Percentiles rank a stretch among this genome's conserved stretches.
phyloP scores from a whole-genome alignment of 2,113 vertebrate genomes.

The Grammomys surdaster region DNA sequence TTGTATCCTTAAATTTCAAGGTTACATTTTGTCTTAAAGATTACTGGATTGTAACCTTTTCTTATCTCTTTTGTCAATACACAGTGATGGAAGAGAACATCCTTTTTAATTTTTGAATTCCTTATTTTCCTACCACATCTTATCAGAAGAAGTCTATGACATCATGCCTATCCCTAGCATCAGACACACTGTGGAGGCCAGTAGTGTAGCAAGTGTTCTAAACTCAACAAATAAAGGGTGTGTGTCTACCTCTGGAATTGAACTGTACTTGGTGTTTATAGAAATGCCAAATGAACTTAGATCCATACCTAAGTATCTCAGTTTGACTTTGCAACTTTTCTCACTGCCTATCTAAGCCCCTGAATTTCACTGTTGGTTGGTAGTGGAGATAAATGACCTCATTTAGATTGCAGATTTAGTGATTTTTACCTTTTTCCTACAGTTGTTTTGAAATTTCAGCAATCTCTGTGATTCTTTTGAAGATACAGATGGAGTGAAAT shows the following conservation, averaged over 20 bases:
- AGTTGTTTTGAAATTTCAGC: not conserved
- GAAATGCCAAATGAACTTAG: not conserved
- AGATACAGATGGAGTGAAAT: not conserved
- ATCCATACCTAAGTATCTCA: too few species aligned
- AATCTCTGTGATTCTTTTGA: not conserved
- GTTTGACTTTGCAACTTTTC: not conserved
- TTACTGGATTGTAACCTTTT: not conserved
- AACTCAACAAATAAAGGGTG: not conserved
- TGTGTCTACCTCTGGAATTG: not conserved
- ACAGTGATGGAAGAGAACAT: not conserved
- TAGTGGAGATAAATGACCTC: not conserved
- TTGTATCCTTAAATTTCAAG: not conserved
- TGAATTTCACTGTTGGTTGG: not conserved
- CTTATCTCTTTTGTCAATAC: not conserved
- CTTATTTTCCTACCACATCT: not conserved
- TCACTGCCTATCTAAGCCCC: not conserved
- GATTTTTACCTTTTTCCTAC: not conserved
- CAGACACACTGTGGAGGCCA: not conserved
- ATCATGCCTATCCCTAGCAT: not conserved
- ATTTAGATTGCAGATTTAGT: not conserved
- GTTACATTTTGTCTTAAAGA: not conserved
- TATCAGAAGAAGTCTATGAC: not conserved
- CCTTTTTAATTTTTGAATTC: not conserved
- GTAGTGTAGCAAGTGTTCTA: not conserved
- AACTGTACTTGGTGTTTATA: not conserved